Evolutionary conservation across 2,888 invertebrate species (phyloP).

Genomic region (Dasysyrphus tricinctus): DNA sequence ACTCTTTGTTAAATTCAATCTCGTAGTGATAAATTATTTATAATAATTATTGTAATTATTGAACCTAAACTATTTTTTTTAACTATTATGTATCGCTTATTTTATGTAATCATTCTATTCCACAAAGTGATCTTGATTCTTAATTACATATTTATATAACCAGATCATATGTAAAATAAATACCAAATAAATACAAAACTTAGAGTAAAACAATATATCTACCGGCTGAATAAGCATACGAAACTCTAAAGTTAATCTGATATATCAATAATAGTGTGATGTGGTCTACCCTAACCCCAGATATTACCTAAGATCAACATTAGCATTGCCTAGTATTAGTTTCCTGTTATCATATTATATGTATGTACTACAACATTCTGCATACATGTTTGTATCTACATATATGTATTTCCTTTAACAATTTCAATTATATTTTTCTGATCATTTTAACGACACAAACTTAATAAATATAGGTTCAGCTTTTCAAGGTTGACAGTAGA

Average conservation of each 20-base stretch:
- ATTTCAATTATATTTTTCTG: conserved; percentile 46
- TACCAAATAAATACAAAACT: too few relatives aligned
- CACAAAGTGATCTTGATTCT: background rate
- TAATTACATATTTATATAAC: background rate
- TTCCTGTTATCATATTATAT: conserved; percentile 36
- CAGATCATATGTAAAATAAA: background rate
- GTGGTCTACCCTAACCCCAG: conserved; percentile 34
- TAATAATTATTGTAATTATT: background rate
- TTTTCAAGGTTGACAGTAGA: conserved; percentile 65
- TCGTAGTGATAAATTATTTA: background rate
- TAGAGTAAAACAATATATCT: conserved; percentile 7
- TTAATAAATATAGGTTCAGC: conserved; percentile 41
- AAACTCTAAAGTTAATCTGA: conserved; percentile 13
- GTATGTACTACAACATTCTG: background rate
- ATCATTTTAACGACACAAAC: conserved; percentile 60
- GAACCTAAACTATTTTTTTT: too few relatives aligned
- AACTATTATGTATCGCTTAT: too few relatives aligned
- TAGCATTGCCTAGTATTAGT: background rate
- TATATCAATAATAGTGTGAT: conserved; percentile 15
- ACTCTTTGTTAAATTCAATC: background rate
- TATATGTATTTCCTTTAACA: conserved; percentile 27
- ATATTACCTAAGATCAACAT: conserved; percentile 44
- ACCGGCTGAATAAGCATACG: conserved; percentile 10
- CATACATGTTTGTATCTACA: too few relatives aligned
- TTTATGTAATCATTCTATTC: background rate